Evolutionary conservation across 2,113 vertebrate species (phyloP).

Genomic region (Rafetus swinhoei): DNA sequence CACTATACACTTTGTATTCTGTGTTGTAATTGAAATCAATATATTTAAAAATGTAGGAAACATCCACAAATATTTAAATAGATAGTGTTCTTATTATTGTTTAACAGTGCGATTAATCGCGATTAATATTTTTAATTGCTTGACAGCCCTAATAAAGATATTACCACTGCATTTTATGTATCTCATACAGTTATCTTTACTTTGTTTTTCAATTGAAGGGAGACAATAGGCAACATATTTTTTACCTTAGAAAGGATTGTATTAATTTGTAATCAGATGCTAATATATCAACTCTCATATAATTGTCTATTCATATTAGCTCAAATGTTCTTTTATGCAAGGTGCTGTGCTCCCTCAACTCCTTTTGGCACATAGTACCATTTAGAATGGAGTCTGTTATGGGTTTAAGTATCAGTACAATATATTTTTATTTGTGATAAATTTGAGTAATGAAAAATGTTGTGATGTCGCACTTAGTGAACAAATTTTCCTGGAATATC

Average conservation of each 20-base stretch:
- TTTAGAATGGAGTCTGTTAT: neutral
- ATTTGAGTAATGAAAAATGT: neutral
- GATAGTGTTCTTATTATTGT: too few relatives aligned
- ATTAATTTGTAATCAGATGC: neutral
- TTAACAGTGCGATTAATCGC: too few relatives aligned
- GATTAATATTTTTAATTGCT: too few relatives aligned
- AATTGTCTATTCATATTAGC: neutral
- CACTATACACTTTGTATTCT: too few relatives aligned
- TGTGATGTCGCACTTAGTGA: neutral
- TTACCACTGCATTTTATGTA: neutral
- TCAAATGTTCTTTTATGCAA: neutral
- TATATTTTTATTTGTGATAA: neutral
- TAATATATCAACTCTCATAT: neutral
- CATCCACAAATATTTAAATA: too few relatives aligned
- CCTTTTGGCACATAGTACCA: neutral
- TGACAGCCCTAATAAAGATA: too few relatives aligned
- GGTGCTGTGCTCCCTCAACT: neutral
- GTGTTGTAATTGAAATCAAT: too few relatives aligned
- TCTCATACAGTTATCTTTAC: neutral
- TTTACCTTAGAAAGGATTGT: neutral
- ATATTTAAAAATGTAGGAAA: too few relatives aligned
- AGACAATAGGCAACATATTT: neutral
- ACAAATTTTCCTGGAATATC: neutral
- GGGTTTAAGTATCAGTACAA: neutral
- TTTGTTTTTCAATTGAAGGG: neutral